phyloP scores from a whole-genome alignment of 2,113 vertebrate species.

The Pristiophorus japonicus region DNA sequence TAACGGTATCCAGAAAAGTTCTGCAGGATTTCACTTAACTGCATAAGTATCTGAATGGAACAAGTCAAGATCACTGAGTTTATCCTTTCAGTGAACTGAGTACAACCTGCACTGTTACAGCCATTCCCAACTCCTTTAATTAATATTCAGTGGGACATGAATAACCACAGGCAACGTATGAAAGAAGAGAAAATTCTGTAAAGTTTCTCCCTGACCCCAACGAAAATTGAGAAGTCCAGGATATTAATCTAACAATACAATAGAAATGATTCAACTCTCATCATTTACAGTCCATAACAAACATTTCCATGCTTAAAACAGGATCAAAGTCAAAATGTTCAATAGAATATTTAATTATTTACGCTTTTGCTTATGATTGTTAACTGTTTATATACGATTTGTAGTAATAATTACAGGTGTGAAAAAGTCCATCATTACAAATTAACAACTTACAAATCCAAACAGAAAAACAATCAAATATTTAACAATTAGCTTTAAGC shows the following conservation, averaged over 20 bases:
- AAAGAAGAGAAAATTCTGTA: background rate
- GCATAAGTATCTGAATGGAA: background rate
- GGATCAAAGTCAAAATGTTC: background rate
- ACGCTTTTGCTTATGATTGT: background rate
- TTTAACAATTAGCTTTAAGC: too few relatives aligned
- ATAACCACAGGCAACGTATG: background rate
- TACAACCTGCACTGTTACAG: background rate
- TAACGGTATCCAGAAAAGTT: background rate
- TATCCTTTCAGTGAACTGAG: background rate
- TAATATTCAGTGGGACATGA: background rate
- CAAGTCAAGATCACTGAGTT: background rate
- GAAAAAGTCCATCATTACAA: background rate
- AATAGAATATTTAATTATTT: background rate
- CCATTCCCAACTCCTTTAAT: background rate
- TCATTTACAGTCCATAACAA: background rate
- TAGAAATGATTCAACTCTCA: background rate
- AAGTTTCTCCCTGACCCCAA: background rate
- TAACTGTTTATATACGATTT: background rate
- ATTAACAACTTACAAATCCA: background rate
- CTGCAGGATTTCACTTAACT: background rate
- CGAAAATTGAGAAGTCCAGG: background rate
- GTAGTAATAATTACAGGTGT: background rate
- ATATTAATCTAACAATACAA: background rate
- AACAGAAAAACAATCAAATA: background rate
- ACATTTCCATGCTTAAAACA: background rate